Base-by-base conservation (phyloP, 2,797 vertebrate genomes). In the Acipenser oxyrinchus region DNA sequence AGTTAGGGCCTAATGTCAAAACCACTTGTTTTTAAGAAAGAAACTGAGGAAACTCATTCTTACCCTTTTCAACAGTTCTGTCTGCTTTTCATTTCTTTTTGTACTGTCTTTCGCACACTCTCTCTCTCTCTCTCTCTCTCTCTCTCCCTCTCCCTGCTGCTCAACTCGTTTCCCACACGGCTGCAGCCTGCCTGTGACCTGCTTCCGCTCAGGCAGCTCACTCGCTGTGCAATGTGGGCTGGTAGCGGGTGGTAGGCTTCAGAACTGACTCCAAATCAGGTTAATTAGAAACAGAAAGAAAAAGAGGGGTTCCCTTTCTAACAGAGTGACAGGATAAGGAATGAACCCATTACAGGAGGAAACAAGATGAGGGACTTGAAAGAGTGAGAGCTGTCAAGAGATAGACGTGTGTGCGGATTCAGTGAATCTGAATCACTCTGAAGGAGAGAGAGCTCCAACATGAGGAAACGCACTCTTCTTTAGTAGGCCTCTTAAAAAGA, bases 281-380 rank as follows among this genome's bases (percentile, higher is more conserved):
- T 77, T 79, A 73, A 77, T 82, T 80, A 81, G 70, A 66, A 73
- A 65, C 63, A 72, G 72, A 73, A 11, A 59, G 15, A 49, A 23
- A 64, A 62, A 37, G 23, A 37, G 23, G 23, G 23, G 23, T 37
- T 37, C 23, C 23, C 23, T 37, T 37, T 37, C 23, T 37, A 37
- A 37, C 23, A 37, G 23, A 37, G 23, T 37, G 23, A 37, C 23
- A 37, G 23, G 23, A 37, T 37, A 37, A 37, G 23, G 23, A 37
- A 37, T 37, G 23, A 37, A 37, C 23, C 23, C 23, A 37, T 37
- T 4, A 37, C 23, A 37, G 12, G 67, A 50, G 55, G 62, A 5
- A 66, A 10, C 53, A n/a, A 3, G 6, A 23, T 5, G 53, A 9
- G 52, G 18, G 55, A 18, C 62, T 4, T 59, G 15, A 1, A 48